Evolutionary conservation across 2,113 vertebrate genomes (phyloP).

Genomic region (Hipposideros armiger): DNA sequence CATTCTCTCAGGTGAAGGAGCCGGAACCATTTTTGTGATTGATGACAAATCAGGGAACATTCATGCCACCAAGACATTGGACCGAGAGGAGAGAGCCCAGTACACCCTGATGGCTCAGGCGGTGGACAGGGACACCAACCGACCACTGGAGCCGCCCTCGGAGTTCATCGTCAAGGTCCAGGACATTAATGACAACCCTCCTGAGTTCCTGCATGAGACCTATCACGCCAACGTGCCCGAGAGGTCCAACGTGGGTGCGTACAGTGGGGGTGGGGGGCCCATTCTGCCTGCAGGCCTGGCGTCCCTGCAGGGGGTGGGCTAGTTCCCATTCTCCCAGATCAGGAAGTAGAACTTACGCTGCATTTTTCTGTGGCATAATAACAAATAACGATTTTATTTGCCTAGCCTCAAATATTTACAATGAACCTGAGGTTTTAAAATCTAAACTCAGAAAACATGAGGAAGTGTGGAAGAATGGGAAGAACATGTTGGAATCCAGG

Average conservation of each 20-base stretch:
- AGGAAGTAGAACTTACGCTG: neutral
- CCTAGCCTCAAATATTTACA: neutral
- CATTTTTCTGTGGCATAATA: neutral
- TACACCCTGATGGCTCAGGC: slow-evolving; percentile 98
- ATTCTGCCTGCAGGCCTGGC: neutral
- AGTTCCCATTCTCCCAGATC: neutral
- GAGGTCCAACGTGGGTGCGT: slow-evolving; percentile 99
- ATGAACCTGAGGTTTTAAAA: neutral
- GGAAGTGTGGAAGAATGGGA: neutral
- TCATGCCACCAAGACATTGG: slow-evolving; percentile 98
- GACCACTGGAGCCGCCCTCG: slow-evolving; percentile 96
- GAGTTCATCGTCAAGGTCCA: slow-evolving; percentile 99
- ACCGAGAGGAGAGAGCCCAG: slow-evolving; percentile 97
- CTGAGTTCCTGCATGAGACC: slow-evolving; percentile 96
- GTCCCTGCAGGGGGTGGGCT: neutral
- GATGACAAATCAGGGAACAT: slow-evolving; percentile 99
- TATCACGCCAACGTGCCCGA: slow-evolving; percentile 98
- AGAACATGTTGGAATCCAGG: neutral
- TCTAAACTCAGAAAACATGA: neutral
- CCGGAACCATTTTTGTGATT: slow-evolving; percentile 99
- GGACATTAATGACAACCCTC: slow-evolving; percentile 99
- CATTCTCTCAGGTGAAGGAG: slow-evolving; percentile 99
- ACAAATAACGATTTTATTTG: neutral
- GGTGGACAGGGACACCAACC: slow-evolving; percentile 95
- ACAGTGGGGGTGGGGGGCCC: neutral